Conservation (phyloP, 1,140 invertebrate genomes). For the Cecropterus lyciades region DNA sequence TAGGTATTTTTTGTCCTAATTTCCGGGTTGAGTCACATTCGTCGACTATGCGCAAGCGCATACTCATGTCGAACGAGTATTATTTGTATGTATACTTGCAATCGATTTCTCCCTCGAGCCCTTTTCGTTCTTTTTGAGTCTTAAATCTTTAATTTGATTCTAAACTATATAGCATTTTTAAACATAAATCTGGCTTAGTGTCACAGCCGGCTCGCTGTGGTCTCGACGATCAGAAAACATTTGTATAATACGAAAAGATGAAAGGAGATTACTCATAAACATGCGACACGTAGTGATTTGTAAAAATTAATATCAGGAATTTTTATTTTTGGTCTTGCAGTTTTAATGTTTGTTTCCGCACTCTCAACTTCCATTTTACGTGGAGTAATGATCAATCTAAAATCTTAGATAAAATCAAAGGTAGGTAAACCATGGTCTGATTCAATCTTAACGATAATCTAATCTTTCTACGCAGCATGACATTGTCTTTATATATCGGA, state of each 20-base stretch:
- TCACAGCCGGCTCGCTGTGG: conserved; percentile 56
- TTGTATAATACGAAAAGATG: conserved; percentile 67
- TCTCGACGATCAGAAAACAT: conserved; percentile 64
- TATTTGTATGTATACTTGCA: conserved; percentile 6
- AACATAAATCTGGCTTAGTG: conserved; percentile 74
- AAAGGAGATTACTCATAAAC: conserved; percentile 57
- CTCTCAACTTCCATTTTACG: background rate
- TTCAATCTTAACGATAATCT: background rate
- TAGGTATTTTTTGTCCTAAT: background rate
- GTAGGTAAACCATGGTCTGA: background rate
- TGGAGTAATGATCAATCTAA: background rate
- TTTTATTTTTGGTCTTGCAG: conserved; percentile 18
- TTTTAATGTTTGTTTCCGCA: conserved; percentile 29
- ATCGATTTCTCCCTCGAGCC: conserved; percentile 19
- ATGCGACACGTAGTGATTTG: conserved; percentile 47
- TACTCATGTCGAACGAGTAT: background rate
- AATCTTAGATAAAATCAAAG: background rate
- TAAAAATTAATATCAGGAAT: conserved; percentile 34
- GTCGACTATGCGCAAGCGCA: background rate
- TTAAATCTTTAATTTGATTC: conserved; percentile 71
- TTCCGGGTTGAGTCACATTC: background rate
- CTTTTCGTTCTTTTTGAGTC: conserved; percentile 61
- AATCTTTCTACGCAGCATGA: conserved; percentile 1
- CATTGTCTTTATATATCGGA: conserved; percentile 15
- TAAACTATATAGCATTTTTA: conserved; percentile 71